Evolutionary conservation across 2,113 vertebrate genomes (phyloP), one percentile per base, ranked within the genome.

Genomic region (Plecotus auritus): DNA sequence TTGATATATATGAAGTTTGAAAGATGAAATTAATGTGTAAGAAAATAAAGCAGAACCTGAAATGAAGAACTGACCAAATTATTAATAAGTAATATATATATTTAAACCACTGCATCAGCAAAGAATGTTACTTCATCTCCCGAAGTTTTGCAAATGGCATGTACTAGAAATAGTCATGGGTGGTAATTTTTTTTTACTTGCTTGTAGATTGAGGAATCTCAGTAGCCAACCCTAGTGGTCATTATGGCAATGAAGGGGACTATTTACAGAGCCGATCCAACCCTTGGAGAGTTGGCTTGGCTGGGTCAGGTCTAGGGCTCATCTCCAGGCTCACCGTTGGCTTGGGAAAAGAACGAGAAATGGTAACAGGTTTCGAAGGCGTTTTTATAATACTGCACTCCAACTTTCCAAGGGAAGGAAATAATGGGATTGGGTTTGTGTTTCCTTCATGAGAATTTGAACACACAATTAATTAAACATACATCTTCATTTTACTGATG

Each of bases 401-500:
- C 16, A n/a, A 67, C 69, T 92, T 90, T 83, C 72, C 51, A 45
- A 61, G 73, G 66, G 61, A 93, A 76, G 93, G 70, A 82, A 82
- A 93, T 45, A 88, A 93, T 93, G 95, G 77, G 85, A 85, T 83
- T 59, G 32, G 35, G 61, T 47, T 94, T 47, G 74, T 88, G 90
- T 96, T 97, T 97, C 83, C 70, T 92, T 97, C 92, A 93, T 93
- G 90, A 95, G 88, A 88, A 93, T 88, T 78, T 80, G 77, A 93
- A 96, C 92, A 85, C 88, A 95, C 67, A 67, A 78, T 97, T 97
- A 97, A 96, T 97, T 97, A 97, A 97, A 97, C 97, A 96, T 95
- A 90, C 23, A 93, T 85, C 72, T 96, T 97, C 88, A 90, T 97
- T 95, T 94, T 85, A 49, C 90, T 95, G 94, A 97, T 97, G 94